Conservation (phyloP, 2,888 invertebrate species). For the Galeruca laticollis region DNA sequence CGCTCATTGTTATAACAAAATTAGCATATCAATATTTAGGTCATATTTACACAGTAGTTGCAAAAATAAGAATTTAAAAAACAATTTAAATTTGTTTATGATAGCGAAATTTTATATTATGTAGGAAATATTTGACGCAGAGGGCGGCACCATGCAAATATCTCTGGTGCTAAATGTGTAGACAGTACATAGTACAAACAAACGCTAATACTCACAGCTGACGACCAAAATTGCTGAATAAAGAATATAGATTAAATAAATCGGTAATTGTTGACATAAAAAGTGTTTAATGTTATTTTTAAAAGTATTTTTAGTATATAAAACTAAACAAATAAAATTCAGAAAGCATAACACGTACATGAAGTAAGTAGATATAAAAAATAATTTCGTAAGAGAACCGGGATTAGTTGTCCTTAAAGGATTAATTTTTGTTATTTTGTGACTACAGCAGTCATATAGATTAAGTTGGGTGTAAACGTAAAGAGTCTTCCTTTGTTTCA, state of each 20-base stretch:
- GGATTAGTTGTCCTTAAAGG: slow-evolving; percentile 22
- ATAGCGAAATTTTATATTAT: no score
- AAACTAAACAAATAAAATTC: slow-evolving; percentile 8
- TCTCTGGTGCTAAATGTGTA: not conserved
- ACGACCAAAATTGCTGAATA: not conserved
- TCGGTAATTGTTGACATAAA: slow-evolving; percentile 17
- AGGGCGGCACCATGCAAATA: not conserved
- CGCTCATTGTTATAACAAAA: not conserved
- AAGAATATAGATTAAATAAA: not conserved
- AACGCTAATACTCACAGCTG: slow-evolving; percentile 16
- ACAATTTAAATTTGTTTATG: no score
- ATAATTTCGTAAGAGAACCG: slow-evolving; percentile 16
- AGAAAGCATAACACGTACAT: not conserved
- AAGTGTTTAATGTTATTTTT: slow-evolving; percentile 19
- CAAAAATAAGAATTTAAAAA: not conserved
- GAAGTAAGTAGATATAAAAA: slow-evolving; percentile 28
- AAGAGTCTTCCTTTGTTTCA: not conserved
- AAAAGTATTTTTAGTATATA: slow-evolving; percentile 18
- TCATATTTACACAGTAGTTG: not conserved
- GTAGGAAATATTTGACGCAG: not conserved
- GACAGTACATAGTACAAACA: slow-evolving; percentile 1
- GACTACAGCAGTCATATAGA: slow-evolving; percentile 18
- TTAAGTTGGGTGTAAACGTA: slow-evolving; percentile 3
- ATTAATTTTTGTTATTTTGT: slow-evolving; percentile 25
- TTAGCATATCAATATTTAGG: not conserved